These are phyloP conservation scores for Euura saliciscinereae DNA, from an alignment of 1,140 invertebrate species.

Conservation along the genomic window DNA sequence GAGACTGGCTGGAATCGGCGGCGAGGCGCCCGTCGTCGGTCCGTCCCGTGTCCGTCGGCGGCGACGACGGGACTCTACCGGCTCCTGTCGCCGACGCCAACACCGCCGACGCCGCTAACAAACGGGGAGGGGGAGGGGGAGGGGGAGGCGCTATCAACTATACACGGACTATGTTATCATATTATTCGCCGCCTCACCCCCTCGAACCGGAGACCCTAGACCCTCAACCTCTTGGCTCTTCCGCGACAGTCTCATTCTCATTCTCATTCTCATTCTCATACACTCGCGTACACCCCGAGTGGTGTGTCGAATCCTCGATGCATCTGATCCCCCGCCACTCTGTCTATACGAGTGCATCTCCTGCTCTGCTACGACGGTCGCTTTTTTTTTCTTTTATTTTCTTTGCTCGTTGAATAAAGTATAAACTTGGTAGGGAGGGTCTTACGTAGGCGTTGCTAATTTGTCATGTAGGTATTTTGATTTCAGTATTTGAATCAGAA, in stretches of 20 bases:
- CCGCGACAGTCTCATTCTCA: background rate
- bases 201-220: background rate
- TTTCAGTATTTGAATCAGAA: too few species aligned
- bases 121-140: constrained; percentile 8
- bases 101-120: constrained; percentile 17
- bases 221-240: background rate
- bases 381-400: too few species aligned
- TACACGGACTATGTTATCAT: constrained; percentile 5
- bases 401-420: too few species aligned
- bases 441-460: too few species aligned
- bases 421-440: too few species aligned
- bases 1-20: constrained; percentile 9
- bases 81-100: constrained; percentile 28
- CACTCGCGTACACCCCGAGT: too few species aligned
- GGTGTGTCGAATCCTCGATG: too few species aligned
- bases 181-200: constrained; percentile 14
- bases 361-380: background rate
- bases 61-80: constrained; percentile 25
- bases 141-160: background rate
- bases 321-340: background rate
- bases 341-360: background rate
- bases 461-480: too few species aligned
- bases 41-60: constrained; percentile 21
- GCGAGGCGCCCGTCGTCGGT: constrained; percentile 9
- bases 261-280: background rate